Conservation (phyloP, 2,113 vertebrate species). For the Brienomyrus brachyistius region DNA sequence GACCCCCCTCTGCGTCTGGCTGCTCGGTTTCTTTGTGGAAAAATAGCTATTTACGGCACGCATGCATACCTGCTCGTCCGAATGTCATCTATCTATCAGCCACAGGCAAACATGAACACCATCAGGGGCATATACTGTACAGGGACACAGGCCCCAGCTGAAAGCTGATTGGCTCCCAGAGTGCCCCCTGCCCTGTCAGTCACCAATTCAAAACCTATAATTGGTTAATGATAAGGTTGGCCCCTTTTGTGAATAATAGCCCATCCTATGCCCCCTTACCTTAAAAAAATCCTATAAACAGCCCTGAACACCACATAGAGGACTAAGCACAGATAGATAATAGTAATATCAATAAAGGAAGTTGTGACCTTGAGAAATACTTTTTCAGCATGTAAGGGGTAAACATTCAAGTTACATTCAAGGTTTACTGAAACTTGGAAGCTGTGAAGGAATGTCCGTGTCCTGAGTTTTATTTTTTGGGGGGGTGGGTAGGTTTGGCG, state of each 20-base stretch:
- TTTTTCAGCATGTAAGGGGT: not conserved
- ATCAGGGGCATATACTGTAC: not conserved
- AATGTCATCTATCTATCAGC: not conserved
- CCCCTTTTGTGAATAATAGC: not conserved
- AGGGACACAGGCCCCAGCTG: not conserved
- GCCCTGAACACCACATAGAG: not conserved
- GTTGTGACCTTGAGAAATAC: not conserved
- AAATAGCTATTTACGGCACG: not conserved
- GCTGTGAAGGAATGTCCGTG: not conserved
- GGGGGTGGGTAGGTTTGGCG: not conserved
- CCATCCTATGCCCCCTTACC: not conserved
- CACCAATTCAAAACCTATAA: not conserved
- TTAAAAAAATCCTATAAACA: not conserved
- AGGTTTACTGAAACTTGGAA: not conserved
- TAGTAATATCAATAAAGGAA: not conserved
- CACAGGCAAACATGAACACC: not conserved
- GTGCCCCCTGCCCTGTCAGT: not conserved
- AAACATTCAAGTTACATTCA: not conserved
- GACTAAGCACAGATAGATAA: not conserved
- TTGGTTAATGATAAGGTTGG: not conserved
- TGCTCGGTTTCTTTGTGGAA: not conserved
- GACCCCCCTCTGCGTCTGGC: not conserved
- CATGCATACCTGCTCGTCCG: not conserved
- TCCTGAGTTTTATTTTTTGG: not conserved
- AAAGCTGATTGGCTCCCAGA: not conserved